A percentile compares a stretch with the other conserved stretches of the same genome.
These are phyloP conservation scores for Macrosoma leucophasiata DNA, from an alignment of 2,888 invertebrate genomes.

Conservation along the genomic window DNA sequence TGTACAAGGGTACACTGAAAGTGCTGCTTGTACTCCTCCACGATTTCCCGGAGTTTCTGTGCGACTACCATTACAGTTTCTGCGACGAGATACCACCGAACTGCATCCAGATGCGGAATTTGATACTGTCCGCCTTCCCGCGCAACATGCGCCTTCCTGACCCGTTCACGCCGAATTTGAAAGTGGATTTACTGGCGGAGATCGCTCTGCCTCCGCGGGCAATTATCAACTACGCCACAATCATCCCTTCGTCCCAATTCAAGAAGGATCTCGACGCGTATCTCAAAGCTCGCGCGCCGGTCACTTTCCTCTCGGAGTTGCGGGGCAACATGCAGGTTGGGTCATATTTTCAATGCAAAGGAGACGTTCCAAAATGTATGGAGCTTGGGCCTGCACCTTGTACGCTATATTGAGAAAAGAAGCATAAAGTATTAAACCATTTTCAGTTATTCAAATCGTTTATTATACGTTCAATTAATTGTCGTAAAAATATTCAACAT, in stretches of 20 bases:
- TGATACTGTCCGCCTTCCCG: constrained; percentile 98
- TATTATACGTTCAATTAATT: too few species aligned
- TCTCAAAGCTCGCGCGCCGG: constrained; percentile 93
- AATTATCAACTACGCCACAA: constrained; percentile 88
- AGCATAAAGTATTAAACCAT: too few species aligned
- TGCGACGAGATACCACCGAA: constrained; percentile 99
- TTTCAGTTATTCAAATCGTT: too few species aligned
- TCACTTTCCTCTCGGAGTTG: constrained; percentile 95
- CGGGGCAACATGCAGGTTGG: constrained; percentile 89
- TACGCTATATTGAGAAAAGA: too few species aligned
- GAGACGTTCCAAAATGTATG: too few species aligned
- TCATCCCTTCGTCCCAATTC: constrained; percentile 91
- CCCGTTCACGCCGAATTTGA: constrained; percentile 98
- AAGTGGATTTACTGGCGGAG: constrained; percentile 93
- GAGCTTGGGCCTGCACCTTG: too few species aligned
- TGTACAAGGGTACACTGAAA: constrained; percentile 97
- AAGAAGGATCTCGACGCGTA: constrained; percentile 98
- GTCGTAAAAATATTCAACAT: too few species aligned
- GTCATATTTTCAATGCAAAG: background rate
- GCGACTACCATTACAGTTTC: constrained; percentile 99
- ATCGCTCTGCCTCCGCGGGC: constrained; percentile 93
- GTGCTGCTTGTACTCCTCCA: constrained; percentile 96
- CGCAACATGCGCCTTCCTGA: constrained; percentile 98
- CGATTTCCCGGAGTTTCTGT: constrained; percentile 99
- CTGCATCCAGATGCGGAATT: constrained; percentile 98